A percentile compares a stretch with the other conserved stretches of the same genome.
These are phyloP conservation scores for Lanius collurio DNA, from an alignment of 2,113 vertebrate genomes.

Conservation along the genomic window DNA sequence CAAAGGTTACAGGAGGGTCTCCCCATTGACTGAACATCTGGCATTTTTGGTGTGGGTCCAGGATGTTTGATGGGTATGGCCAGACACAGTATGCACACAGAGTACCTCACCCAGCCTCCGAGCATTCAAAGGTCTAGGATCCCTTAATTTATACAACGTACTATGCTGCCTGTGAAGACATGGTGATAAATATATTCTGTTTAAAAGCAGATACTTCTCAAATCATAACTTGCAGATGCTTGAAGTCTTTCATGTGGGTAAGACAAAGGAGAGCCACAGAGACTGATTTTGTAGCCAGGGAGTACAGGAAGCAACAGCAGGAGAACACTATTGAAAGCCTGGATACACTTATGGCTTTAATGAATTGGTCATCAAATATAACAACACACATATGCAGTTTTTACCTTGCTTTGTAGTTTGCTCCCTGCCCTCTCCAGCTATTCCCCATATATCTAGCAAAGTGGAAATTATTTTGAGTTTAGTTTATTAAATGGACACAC, in stretches of 20 bases:
- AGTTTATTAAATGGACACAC: constrained; percentile 47
- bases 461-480: constrained; percentile 52
- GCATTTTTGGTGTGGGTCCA: constrained; percentile 72
- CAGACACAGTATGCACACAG: constrained; percentile 39
- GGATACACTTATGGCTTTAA: constrained; percentile 65
- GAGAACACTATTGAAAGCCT: constrained; percentile 62
- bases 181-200: constrained; percentile 70
- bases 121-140: constrained; percentile 63
- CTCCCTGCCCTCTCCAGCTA: background rate
- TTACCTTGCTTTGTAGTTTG: constrained; percentile 57
- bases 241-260: constrained; percentile 75
- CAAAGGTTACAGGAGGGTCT: constrained; percentile 48
- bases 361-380: constrained; percentile 44
- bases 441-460: constrained; percentile 35
- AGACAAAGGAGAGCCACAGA: constrained; percentile 73
- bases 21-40: constrained; percentile 69
- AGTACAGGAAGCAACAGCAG: constrained; percentile 73
- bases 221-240: constrained; percentile 79
- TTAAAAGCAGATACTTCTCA: constrained; percentile 77
- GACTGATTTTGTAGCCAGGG: constrained; percentile 68
- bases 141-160: constrained; percentile 59
- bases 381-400: constrained; percentile 59
- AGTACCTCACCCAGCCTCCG: constrained; percentile 58
- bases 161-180: constrained; percentile 58
- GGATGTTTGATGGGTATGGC: constrained; percentile 68